A percentile compares a stretch with the other conserved stretches of the same genome.
Conservation (phyloP, 2,888 invertebrate genomes). For the Anthrax anthrax region DNA sequence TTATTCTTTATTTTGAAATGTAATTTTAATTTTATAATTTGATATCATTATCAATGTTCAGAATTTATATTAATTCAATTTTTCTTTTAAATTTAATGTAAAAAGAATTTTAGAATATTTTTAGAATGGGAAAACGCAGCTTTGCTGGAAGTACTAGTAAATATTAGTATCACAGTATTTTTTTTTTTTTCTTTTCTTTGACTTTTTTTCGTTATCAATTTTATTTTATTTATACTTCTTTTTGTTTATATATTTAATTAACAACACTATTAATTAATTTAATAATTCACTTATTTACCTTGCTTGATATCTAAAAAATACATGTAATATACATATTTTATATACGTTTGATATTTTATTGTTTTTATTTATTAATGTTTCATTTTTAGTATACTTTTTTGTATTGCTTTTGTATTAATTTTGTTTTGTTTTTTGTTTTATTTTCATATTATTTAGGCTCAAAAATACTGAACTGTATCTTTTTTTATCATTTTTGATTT, state of each 20-base stretch:
- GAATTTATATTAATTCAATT: not conserved
- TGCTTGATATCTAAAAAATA: not conserved
- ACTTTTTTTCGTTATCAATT: not conserved
- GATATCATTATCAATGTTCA: not conserved
- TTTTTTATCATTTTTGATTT: too few relatives aligned
- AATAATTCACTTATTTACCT: not conserved
- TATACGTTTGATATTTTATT: too few relatives aligned
- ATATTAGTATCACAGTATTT: conserved; percentile 37
- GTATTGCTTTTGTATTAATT: too few relatives aligned
- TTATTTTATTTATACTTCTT: not conserved
- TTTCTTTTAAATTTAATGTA: not conserved
- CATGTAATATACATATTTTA: too few relatives aligned
- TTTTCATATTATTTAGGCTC: too few relatives aligned
- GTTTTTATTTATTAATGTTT: too few relatives aligned
- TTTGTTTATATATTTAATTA: too few relatives aligned
- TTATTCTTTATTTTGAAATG: conserved; percentile 1
- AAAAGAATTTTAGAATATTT: conserved; percentile 26
- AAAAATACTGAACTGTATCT: too few relatives aligned
- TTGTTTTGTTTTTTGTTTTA: too few relatives aligned
- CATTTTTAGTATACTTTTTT: too few relatives aligned
- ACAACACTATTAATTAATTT: too few relatives aligned
- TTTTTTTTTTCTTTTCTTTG: not conserved
- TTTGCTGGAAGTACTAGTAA: conserved; percentile 37
- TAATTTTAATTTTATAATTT: conserved; percentile 2
- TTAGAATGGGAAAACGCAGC: conserved; percentile 37